Evolutionary conservation across 2,113 vertebrate species (phyloP).

Genomic region (Platycercus adscitus): DNA sequence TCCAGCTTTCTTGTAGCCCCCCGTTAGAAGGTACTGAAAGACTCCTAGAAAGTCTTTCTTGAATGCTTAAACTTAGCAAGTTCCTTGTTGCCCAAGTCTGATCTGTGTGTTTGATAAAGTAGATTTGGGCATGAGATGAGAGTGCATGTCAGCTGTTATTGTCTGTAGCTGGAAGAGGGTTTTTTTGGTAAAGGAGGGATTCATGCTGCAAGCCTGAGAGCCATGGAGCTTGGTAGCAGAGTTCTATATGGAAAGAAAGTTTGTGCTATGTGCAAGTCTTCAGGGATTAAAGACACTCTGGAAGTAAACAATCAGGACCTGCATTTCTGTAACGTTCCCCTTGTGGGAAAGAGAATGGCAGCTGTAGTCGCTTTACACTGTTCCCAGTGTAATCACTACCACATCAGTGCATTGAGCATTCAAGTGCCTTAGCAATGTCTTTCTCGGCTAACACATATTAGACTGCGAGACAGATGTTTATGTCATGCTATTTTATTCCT

Average conservation of each 20-base stretch:
- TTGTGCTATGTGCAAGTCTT: background rate
- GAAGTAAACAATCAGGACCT: background rate
- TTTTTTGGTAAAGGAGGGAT: background rate
- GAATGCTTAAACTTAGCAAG: background rate
- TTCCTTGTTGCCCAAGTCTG: background rate
- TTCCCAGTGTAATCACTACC: slow-evolving; percentile 51
- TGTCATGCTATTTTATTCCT: slow-evolving; percentile 67
- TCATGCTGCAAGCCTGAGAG: background rate
- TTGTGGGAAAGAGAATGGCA: slow-evolving; percentile 1
- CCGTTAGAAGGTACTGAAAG: background rate
- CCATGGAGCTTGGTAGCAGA: background rate
- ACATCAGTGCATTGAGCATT: slow-evolving; percentile 56
- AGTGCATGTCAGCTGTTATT: background rate
- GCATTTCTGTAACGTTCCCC: background rate
- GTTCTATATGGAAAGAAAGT: background rate
- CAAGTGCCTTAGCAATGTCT: slow-evolving; percentile 64
- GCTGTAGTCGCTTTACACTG: slow-evolving; percentile 19
- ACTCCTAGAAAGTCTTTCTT: background rate
- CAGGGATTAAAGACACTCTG: background rate
- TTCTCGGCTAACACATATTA: slow-evolving; percentile 57
- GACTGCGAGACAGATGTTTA: slow-evolving; percentile 70
- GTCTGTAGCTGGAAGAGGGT: background rate
- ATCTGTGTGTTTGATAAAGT: background rate
- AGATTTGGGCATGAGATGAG: background rate
- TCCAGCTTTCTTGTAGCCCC: background rate